Evolutionary conservation across 2,888 invertebrate species (phyloP).

Genomic region (Vesta saturnalis): DNA sequence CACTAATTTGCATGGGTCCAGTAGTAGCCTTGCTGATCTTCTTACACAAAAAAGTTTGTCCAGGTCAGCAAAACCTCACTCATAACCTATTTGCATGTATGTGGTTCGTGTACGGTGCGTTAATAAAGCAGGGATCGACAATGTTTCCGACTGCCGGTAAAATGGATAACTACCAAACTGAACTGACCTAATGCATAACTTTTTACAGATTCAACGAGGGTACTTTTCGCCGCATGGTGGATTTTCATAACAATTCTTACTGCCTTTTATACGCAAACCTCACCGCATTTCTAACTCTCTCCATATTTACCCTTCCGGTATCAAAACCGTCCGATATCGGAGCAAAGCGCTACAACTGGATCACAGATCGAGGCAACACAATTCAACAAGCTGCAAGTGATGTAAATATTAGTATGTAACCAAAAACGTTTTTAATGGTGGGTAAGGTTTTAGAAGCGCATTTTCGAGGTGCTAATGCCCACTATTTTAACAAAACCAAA

Average conservation of each 20-base stretch:
- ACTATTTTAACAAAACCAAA: conserved; percentile 55
- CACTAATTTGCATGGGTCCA: conserved; percentile 81
- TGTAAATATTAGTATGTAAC: conserved; percentile 56
- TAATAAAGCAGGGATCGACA: conserved; percentile 88
- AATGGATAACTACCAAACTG: not conserved
- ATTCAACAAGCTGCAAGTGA: conserved; percentile 72
- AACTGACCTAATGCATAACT: not conserved
- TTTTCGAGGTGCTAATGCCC: conserved; percentile 21
- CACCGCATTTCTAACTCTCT: conserved; percentile 88
- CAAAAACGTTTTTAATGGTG: not conserved
- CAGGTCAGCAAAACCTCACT: conserved; percentile 65
- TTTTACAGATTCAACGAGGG: conserved; percentile 78
- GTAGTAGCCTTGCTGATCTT: conserved; percentile 77
- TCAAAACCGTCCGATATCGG: conserved; percentile 75
- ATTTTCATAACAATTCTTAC: conserved; percentile 88
- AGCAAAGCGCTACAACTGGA: conserved; percentile 74
- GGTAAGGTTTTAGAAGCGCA: not conserved
- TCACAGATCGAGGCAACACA: conserved; percentile 74
- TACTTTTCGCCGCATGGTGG: conserved; percentile 93
- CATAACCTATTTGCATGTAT: conserved; percentile 76
- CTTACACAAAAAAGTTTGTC: conserved; percentile 71
- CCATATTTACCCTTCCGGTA: conserved; percentile 85
- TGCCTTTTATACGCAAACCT: conserved; percentile 92
- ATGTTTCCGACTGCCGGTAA: conserved; percentile 82
- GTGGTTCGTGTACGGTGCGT: conserved; percentile 90